Evolutionary conservation across 2,888 invertebrate genomes (phyloP).

Genomic region (Epirrhoe alternata): DNA sequence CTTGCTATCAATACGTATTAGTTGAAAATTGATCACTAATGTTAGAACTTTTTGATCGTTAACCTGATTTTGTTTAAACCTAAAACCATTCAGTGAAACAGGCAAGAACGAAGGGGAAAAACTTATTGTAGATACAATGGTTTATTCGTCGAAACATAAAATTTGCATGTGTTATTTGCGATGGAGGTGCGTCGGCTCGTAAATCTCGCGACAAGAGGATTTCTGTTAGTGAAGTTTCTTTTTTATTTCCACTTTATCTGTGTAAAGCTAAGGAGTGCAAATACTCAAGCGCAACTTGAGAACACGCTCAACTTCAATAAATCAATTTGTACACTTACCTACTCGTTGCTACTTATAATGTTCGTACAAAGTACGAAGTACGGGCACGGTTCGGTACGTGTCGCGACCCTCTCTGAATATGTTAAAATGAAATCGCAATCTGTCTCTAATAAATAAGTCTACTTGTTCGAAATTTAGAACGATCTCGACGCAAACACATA

Average conservation of each 20-base stretch:
- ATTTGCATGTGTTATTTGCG: conserved; percentile 80
- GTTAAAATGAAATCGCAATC: conserved; percentile 60
- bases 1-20: conserved; percentile 76
- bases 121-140: conserved; percentile 44
- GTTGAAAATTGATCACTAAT: conserved; percentile 80
- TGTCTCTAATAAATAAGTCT: conserved; percentile 23
- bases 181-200: conserved; percentile 80
- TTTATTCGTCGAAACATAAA: conserved; percentile 71
- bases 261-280: conserved; percentile 78
- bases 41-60: conserved; percentile 72
- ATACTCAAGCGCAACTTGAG: conserved; percentile 80
- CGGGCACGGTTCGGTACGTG: conserved; percentile 64
- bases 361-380: conserved; percentile 47
- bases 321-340: conserved; percentile 81
- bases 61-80: conserved; percentile 56
- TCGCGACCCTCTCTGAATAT: conserved; percentile 67
- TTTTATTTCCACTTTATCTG: conserved; percentile 84
- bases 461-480: conserved; percentile 11
- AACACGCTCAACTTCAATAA: conserved; percentile 83
- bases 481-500: neutral
- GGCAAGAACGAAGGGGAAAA: conserved; percentile 18
- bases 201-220: conserved; percentile 84
- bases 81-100: conserved; percentile 23
- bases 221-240: conserved; percentile 84
- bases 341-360: conserved; percentile 75